These are phyloP conservation scores for Dolichallabes microphthalmus DNA, from an alignment of 2,113 vertebrate species.

Conservation along the genomic window DNA sequence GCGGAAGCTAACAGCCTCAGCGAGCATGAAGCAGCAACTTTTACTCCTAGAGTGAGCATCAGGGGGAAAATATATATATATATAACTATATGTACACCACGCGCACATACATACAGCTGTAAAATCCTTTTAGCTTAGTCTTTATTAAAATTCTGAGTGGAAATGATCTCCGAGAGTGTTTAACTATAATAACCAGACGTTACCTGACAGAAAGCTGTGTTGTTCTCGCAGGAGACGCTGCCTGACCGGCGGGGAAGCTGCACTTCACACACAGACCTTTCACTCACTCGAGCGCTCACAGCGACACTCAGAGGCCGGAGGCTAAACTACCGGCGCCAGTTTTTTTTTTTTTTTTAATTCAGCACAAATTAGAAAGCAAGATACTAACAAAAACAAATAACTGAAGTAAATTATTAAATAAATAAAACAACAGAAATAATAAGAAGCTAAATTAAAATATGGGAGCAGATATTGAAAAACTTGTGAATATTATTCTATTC, in stretches of 20 bases:
- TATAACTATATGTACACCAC: too few relatives aligned
- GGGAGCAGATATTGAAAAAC: too few relatives aligned
- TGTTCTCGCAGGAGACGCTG: neutral
- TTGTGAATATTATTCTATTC: too few relatives aligned
- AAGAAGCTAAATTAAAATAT: too few relatives aligned
- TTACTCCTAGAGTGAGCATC: neutral
- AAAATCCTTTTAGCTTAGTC: neutral
- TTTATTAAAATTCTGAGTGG: neutral
- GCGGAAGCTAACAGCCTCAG: neutral
- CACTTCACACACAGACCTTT: neutral
- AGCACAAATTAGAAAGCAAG: too few relatives aligned
- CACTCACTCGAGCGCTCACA: neutral
- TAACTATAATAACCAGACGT: neutral
- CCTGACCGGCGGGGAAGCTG: neutral
- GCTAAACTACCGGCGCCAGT: neutral
- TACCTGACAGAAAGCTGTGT: neutral
- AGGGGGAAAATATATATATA: neutral
- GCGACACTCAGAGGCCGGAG: neutral
- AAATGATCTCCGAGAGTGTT: neutral
- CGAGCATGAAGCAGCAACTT: constrained; percentile 60
- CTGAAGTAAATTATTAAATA: too few relatives aligned
- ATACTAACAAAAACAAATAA: too few relatives aligned
- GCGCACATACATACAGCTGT: neutral
- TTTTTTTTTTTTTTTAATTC: too few relatives aligned
- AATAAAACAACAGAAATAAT: too few relatives aligned